Evolutionary conservation across 2,797 vertebrate genomes (phyloP).

Genomic region (Characodon lateralis): DNA sequence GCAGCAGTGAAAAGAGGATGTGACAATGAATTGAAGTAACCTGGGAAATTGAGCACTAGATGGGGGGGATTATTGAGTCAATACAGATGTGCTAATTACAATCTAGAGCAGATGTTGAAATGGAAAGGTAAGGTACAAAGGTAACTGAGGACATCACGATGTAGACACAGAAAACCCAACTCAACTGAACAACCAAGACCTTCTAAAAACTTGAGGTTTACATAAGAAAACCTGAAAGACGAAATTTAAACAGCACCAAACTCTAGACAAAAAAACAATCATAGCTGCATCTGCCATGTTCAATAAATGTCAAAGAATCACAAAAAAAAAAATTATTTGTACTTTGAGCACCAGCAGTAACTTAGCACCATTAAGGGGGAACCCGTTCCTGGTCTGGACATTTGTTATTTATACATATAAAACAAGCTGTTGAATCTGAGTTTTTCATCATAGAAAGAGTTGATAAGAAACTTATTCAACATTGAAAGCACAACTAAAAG

Average conservation of each 20-base stretch:
- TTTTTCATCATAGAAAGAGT: background rate
- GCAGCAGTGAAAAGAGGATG: background rate
- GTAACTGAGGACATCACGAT: background rate
- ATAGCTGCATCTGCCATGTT: background rate
- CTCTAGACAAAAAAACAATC: background rate
- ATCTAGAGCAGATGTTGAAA: conserved; percentile 5
- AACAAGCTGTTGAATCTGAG: background rate
- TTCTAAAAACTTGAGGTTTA: background rate
- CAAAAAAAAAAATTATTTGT: background rate
- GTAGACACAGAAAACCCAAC: background rate
- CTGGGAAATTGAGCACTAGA: background rate
- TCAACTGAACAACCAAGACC: background rate
- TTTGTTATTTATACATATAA: background rate
- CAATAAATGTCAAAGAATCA: background rate
- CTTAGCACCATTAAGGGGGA: background rate
- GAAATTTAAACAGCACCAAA: background rate
- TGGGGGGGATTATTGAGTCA: background rate
- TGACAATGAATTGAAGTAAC: background rate
- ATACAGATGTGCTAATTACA: conserved; percentile 5
- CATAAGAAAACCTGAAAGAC: background rate
- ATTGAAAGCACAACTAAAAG: background rate
- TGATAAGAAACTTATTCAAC: background rate
- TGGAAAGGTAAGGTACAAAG: background rate
- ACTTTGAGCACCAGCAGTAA: background rate
- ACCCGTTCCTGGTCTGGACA: too few species aligned